Base-by-base conservation (phyloP, 2,113 vertebrate genomes). In the Prinia subflava region DNA sequence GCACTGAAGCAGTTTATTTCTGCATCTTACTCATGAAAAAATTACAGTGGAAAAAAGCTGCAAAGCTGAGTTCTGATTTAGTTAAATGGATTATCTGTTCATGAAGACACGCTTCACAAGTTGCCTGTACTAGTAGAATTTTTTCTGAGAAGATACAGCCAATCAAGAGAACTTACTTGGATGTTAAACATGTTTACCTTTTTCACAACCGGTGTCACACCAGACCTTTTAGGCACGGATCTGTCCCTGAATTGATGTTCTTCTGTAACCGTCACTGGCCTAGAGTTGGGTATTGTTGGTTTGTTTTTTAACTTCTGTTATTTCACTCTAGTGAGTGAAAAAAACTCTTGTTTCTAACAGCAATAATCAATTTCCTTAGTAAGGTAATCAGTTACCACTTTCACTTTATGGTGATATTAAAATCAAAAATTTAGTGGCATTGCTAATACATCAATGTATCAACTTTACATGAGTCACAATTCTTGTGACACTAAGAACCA, bases 1-100 rank as follows among this genome's bases (percentile, higher is more conserved):
- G 83, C 82, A 92, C 46, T 49, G 80, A 63, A 95, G 69, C 94
- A 81, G 94, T 95, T 95, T 81, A 91, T 81, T 94, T 96, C 91
- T 94, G 96, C 73, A 64, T 94, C 92, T 84, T 65, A 55, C 89
- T 96, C 79, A 92, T 52, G 79, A 96, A 97, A 92, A 67, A 90
- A 62, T 7, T 80, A 95, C 83, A 68, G 28, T 91, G 93, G 95
- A 96, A 96, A 96, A 97, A 83, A 53, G 82, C 94, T 87, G 87
- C 71, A 52, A 85, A 93, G 87, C 79, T 95, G 74, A 79, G 68
- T 75, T 78, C 70, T 85, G 27, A 68, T 35, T 74, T 21, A 79
- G 57, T 94, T 68, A 87, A 94, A 92, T 71, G 39, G 87, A 94
- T 87, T 92, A 77, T 90, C 92, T 73, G 76, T 76, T 95, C 88